phyloP scores from a whole-genome alignment of 2,113 vertebrate genomes.

The Stigmatopora nigra region DNA sequence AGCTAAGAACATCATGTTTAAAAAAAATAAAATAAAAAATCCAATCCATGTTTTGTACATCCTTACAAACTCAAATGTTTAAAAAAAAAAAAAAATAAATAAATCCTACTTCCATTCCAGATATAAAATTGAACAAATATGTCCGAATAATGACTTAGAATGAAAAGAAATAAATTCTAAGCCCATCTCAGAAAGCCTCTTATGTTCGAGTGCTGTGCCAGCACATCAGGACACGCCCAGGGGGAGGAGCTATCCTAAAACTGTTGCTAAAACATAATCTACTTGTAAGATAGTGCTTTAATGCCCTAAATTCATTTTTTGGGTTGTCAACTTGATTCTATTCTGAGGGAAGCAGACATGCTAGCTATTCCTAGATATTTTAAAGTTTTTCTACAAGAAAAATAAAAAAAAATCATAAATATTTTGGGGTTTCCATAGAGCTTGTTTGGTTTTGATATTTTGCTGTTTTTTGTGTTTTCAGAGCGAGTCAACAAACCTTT shows the following conservation, averaged over 20 bases:
- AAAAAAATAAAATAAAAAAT: not conserved
- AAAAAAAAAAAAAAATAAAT: not conserved
- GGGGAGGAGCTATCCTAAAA: not conserved
- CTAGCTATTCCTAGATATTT: too few species aligned
- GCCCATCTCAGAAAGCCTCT: slow-evolving; percentile 41
- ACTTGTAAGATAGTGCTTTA: slow-evolving; percentile 1
- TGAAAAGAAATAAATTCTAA: slow-evolving; percentile 8
- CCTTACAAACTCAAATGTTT: not conserved
- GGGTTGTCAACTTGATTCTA: too few species aligned
- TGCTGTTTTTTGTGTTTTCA: slow-evolving; percentile 52
- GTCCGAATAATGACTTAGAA: not conserved
- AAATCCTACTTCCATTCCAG: slow-evolving; percentile 31
- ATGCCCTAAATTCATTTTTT: not conserved
- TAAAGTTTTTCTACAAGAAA: too few species aligned
- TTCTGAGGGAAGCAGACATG: too few species aligned
- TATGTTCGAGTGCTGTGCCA: slow-evolving; percentile 37
- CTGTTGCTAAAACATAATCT: slow-evolving; percentile 18
- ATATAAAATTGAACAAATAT: slow-evolving; percentile 3
- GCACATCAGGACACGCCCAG: slow-evolving; percentile 22
- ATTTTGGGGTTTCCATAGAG: too few species aligned
- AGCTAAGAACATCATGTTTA: not conserved
- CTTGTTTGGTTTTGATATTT: not conserved
- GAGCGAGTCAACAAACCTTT: slow-evolving; percentile 28
- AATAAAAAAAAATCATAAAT: too few species aligned
- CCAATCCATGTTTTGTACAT: not conserved